Conservation (phyloP, 1,140 invertebrate genomes). For the Calosoma granatense region DNA sequence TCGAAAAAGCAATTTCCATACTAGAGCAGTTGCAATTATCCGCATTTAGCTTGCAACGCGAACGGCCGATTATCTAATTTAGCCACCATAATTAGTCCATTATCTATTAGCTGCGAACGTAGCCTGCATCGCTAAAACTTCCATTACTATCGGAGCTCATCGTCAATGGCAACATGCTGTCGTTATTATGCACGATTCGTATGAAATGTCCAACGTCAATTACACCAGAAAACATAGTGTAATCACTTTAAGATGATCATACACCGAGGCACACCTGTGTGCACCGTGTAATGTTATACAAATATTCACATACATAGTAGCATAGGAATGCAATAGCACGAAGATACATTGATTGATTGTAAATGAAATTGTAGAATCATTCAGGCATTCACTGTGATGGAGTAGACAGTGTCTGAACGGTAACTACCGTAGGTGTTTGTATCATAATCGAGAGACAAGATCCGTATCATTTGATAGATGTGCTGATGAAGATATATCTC, state of each 20-base stretch:
- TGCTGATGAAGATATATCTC: background rate
- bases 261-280: no score
- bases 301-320: no score
- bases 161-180: background rate
- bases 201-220: background rate
- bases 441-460: background rate
- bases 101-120: constrained; percentile 6
- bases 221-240: background rate
- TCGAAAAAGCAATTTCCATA: constrained; percentile 8
- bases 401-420: no score
- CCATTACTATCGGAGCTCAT: background rate
- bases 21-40: constrained; percentile 1
- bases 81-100: constrained; percentile 6
- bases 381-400: no score
- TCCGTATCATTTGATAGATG: background rate
- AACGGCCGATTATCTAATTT: constrained; percentile 5
- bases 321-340: no score
- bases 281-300: no score
- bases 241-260: background rate
- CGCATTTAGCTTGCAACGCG: background rate
- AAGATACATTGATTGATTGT: no score
- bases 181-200: constrained; percentile 1
- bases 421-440: background rate
- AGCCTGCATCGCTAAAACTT: constrained; percentile 6
- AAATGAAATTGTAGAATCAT: no score